Conservation (phyloP, 2,113 vertebrate species). For the Nesogale talazaci region DNA sequence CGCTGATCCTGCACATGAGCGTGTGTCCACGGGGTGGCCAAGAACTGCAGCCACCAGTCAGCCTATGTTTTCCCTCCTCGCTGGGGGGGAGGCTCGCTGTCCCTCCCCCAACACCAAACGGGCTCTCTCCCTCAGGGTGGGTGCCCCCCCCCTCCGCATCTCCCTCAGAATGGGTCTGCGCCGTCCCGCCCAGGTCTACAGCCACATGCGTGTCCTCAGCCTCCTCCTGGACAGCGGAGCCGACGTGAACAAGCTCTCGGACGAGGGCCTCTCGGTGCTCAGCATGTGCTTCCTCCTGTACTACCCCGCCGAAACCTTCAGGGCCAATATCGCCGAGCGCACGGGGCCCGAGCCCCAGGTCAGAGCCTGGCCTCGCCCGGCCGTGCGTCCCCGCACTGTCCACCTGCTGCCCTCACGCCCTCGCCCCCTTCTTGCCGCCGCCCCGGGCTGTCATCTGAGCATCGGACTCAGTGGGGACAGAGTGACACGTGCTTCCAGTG, state of each 20-base stretch:
- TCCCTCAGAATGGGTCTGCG: neutral
- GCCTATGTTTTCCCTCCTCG: too few relatives aligned
- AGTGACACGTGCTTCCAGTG: neutral
- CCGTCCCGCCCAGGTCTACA: slow-evolving; percentile 85
- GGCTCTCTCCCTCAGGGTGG: neutral
- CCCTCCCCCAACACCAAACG: too few relatives aligned
- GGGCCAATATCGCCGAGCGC: slow-evolving; percentile 78
- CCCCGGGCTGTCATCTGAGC: neutral
- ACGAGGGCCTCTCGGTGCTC: slow-evolving; percentile 90
- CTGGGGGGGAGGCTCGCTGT: too few relatives aligned
- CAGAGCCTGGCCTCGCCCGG: neutral
- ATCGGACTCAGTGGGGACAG: neutral
- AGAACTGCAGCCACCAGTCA: too few relatives aligned
- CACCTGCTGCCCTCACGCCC: neutral
- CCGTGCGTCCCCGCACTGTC: neutral
- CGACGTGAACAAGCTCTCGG: slow-evolving; percentile 89
- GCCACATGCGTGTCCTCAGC: slow-evolving; percentile 85
- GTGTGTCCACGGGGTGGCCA: too few relatives aligned
- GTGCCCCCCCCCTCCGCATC: neutral
- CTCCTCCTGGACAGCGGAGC: slow-evolving; percentile 91
- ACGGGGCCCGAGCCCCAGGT: slow-evolving; percentile 69
- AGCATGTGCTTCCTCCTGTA: slow-evolving; percentile 89
- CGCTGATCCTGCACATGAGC: too few relatives aligned
- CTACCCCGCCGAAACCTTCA: slow-evolving; percentile 87
- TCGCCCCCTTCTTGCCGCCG: neutral